A percentile compares a stretch with the other conserved stretches of the same genome.
These are phyloP conservation scores for Azemiops feae DNA, from an alignment of 2,113 vertebrate genomes.

Conservation along the genomic window DNA sequence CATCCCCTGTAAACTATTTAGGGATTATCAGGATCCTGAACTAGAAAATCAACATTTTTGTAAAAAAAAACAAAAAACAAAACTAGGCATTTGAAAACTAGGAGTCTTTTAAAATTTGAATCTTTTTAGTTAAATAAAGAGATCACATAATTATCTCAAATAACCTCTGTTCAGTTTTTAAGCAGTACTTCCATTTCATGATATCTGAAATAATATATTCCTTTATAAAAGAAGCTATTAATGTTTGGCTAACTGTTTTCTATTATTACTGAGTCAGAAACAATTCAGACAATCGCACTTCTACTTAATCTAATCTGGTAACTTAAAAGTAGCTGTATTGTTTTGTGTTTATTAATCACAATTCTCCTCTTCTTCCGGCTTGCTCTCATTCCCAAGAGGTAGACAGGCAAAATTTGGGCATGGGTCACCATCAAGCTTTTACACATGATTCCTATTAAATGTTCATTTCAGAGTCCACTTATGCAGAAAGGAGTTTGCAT, in stretches of 20 bases:
- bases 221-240: not conserved
- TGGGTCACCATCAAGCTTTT: not conserved
- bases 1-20: slow-evolving; percentile 28
- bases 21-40: not conserved
- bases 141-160: not conserved
- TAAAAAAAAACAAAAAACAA: not conserved
- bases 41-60: not conserved
- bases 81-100: not conserved
- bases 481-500: not conserved
- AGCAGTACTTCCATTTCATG: not conserved
- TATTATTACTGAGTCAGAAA: not conserved
- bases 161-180: not conserved
- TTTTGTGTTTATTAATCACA: not conserved
- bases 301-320: not conserved
- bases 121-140: not conserved
- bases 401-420: not conserved
- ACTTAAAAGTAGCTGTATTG: not conserved
- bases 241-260: not conserved
- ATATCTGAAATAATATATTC: not conserved
- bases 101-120: not conserved
- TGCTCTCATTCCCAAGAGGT: not conserved
- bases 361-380: not conserved
- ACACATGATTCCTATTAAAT: not conserved
- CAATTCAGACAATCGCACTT: not conserved
- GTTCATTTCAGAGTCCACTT: not conserved